phyloP scores from a whole-genome alignment of 2,113 vertebrate species.

The Gavialis gangeticus region DNA sequence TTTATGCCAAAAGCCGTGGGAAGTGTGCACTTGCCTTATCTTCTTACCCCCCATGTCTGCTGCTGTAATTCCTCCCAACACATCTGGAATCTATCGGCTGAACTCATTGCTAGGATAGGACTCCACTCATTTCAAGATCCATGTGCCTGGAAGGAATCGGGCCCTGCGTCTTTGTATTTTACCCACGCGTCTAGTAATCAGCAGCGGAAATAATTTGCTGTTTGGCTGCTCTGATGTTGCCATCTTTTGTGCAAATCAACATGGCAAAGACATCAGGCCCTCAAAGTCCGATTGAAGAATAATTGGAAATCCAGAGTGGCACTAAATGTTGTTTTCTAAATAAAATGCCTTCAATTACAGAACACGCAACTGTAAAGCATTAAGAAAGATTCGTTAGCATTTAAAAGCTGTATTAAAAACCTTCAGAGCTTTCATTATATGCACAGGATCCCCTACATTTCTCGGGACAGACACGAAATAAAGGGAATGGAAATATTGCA shows the following conservation, averaged over 20 bases:
- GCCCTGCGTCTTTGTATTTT: conserved; percentile 39
- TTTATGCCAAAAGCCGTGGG: not conserved
- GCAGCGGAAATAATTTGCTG: conserved; percentile 67
- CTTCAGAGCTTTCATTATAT: conserved; percentile 18
- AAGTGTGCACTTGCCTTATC: not conserved
- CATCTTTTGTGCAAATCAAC: conserved; percentile 63
- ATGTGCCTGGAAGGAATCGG: conserved; percentile 37
- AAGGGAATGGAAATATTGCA: not conserved
- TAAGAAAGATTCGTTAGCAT: conserved; percentile 64
- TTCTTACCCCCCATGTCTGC: not conserved
- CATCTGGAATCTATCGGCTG: not conserved
- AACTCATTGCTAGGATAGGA: not conserved
- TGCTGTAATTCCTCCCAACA: not conserved
- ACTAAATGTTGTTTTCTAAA: conserved; percentile 79
- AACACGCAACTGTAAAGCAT: conserved; percentile 47
- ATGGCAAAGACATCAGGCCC: conserved; percentile 72
- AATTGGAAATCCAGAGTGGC: conserved; percentile 81
- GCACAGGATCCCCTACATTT: not conserved
- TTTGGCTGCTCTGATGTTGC: conserved; percentile 71
- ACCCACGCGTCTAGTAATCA: conserved; percentile 40
- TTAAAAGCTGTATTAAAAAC: not conserved
- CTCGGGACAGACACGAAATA: conserved; percentile 22
- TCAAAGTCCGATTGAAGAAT: conserved; percentile 76
- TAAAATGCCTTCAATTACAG: conserved; percentile 73
- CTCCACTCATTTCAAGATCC: conserved; percentile 14